Evolutionary conservation across 1,140 invertebrate genomes (phyloP), one percentile per base, ranked within the genome.

Genomic region (Ylistrum balloti): DNA sequence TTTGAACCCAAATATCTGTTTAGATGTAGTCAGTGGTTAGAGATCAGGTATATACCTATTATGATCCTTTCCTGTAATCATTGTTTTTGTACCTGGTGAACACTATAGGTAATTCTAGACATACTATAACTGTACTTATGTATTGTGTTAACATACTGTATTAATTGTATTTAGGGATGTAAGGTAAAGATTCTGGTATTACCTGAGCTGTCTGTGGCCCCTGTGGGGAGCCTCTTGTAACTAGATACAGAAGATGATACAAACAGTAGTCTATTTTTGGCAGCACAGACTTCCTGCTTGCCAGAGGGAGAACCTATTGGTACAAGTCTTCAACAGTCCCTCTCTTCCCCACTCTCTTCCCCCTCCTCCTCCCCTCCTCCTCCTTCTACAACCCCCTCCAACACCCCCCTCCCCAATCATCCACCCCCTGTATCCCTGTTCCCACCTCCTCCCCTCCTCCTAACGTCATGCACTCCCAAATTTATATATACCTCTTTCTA

Each of bases 191-290:
- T n/a, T n/a, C n/a, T 38, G 35, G 35, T 13, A 38, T 38, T 13
- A 38, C 35, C 35, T 38, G 35, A 38, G 13, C 22, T 74, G 22
- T 74, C 20, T 74, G 56, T 74, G 7, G n/a, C n/a, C 56, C 56
- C 56, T 17, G 17, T 74, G 15, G 56, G 5, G 56, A 28, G 56
- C 56, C 56, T 28, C 56, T 74, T 28, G 56, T 74, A 74, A 74
- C 56, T 74, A n/a, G 56, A 74, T 74, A 74, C 56, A 74, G 56
- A 74, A 74, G 56, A 74, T 74, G 56, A 74, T 74, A 74, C 56
- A 74, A 74, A 74, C 56, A 74, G 56, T 74, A 74, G 56, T n/a
- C 56, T 74, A 74, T 74, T 74, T 74, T 74, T 74, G 56, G 56
- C 56, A 74, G 56, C 56, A 74, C n/a, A 74, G 56, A 74, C 56